These are phyloP conservation scores for Neosilurus mollespiculum DNA, from an alignment of 2,797 vertebrate species.

Conservation along the genomic window DNA sequence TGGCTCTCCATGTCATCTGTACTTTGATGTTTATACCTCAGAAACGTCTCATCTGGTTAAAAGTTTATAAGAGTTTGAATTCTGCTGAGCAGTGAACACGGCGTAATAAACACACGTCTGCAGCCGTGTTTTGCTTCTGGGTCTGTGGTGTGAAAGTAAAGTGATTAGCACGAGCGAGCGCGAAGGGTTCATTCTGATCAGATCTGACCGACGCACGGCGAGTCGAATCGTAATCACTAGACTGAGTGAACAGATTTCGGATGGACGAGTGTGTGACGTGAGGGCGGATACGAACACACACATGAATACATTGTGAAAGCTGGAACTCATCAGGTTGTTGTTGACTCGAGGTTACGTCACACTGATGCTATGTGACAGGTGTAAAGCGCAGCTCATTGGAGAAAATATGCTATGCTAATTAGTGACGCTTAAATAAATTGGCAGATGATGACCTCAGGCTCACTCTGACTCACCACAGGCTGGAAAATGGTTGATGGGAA, in stretches of 20 bases:
- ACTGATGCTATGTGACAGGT: slow-evolving; percentile 56
- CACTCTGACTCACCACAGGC: slow-evolving; percentile 8
- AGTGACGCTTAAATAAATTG: slow-evolving; percentile 42
- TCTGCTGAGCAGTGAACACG: not conserved
- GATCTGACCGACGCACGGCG: slow-evolving; percentile 18
- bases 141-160: not conserved
- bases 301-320: slow-evolving; percentile 5
- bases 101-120: not conserved
- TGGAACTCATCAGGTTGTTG: not conserved
- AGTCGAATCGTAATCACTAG: slow-evolving; percentile 28
- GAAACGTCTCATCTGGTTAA: not conserved
- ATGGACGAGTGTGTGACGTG: slow-evolving; percentile 8
- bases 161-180: not conserved
- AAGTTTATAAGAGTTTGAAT: not conserved
- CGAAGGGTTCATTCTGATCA: slow-evolving; percentile 17
- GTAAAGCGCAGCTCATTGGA: slow-evolving; percentile 51
- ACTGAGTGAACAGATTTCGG: slow-evolving; percentile 30
- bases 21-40: not conserved
- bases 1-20: too few species aligned
- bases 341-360: slow-evolving; percentile 37
- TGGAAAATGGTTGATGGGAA: not conserved
- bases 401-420: slow-evolving; percentile 46
- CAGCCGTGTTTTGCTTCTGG: not conserved
- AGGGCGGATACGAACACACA: not conserved
- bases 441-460: slow-evolving; percentile 8